Evolutionary conservation across 1,140 invertebrate genomes (phyloP).

Genomic region (Aricia agestis): DNA sequence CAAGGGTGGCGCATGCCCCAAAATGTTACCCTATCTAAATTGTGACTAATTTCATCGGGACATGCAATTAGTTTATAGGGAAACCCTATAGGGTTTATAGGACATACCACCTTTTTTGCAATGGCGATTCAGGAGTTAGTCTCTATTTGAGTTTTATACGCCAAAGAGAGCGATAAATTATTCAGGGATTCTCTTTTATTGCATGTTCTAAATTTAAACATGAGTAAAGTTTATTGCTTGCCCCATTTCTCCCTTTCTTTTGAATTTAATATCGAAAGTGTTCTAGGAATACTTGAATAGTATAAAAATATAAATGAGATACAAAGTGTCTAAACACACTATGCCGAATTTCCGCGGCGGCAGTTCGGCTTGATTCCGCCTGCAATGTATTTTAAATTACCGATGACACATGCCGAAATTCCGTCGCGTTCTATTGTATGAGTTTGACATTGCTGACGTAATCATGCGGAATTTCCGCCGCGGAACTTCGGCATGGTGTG

Average conservation of each 20-base stretch:
- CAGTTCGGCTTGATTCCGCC: no score
- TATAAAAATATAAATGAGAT: no score
- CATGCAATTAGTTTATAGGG: constrained; percentile 48
- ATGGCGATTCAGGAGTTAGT: no score
- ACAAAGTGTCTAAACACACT: no score
- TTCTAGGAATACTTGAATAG: background rate
- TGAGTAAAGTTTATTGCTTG: background rate
- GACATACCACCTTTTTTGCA: no score
- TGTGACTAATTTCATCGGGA: constrained; percentile 20
- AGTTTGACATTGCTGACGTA: no score
- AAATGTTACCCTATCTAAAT: constrained; percentile 32
- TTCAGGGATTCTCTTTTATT: background rate
- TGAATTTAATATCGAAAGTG: background rate
- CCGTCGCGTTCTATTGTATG: no score
- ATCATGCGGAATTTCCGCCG: no score
- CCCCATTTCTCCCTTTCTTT: background rate
- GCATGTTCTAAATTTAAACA: background rate
- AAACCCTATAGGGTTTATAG: constrained; percentile 32
- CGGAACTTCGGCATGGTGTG: no score
- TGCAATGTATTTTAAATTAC: no score
- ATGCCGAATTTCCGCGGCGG: no score
- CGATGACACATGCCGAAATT: no score
- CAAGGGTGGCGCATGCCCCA: constrained; percentile 27
- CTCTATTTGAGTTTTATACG: background rate
- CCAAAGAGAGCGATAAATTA: background rate